Evolutionary conservation across 2,797 vertebrate genomes (phyloP).

Genomic region (Lepilemur ruficaudatus): DNA sequence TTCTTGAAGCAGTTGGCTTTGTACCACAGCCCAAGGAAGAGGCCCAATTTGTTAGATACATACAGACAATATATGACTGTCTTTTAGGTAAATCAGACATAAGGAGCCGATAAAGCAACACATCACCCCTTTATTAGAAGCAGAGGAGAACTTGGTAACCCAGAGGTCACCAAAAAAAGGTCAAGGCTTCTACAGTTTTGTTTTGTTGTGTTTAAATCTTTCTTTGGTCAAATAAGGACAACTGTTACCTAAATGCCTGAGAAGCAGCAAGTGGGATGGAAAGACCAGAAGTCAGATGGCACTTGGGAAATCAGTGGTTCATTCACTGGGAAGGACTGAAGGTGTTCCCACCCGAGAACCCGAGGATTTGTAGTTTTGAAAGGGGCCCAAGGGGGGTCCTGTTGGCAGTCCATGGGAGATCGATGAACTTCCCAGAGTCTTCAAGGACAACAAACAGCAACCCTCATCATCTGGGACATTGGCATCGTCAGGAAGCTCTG

Average conservation of each 20-base stretch:
- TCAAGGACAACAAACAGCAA: background rate
- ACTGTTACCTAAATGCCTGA: constrained; percentile 7
- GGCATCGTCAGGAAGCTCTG: background rate
- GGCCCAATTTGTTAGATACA: background rate
- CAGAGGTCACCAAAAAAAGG: background rate
- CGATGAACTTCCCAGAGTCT: background rate
- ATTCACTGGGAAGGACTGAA: background rate
- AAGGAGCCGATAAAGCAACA: constrained; percentile 31
- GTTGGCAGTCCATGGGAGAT: background rate
- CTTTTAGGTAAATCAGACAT: background rate
- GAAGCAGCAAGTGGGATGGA: background rate
- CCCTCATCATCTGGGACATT: background rate
- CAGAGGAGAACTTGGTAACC: constrained; percentile 29
- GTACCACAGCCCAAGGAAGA: background rate
- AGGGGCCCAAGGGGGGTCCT: background rate
- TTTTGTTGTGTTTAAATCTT: constrained; percentile 32
- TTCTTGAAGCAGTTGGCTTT: constrained; percentile 12
- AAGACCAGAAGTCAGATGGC: background rate
- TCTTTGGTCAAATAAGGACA: background rate
- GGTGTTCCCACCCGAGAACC: background rate
- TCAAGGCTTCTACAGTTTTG: background rate
- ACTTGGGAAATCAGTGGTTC: background rate
- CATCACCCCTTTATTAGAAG: background rate
- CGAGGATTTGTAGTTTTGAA: background rate
- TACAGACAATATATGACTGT: background rate